Evolutionary conservation across 1,140 invertebrate species (phyloP).

Genomic region (Lepidurus apus): DNA sequence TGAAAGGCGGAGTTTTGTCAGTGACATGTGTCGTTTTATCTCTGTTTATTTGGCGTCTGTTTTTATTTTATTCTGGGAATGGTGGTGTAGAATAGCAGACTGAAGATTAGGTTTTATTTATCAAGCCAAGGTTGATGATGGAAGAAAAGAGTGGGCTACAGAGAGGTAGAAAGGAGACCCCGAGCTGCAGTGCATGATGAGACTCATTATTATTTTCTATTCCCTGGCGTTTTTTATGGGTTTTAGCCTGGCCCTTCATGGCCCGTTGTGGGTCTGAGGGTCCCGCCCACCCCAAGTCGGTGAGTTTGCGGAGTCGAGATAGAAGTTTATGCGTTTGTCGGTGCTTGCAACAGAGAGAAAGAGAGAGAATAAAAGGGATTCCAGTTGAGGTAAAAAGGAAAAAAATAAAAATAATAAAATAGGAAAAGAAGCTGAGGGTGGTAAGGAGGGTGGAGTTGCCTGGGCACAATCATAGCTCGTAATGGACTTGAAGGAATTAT

Average conservation of each 20-base stretch:
- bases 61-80: too few species aligned
- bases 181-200: background rate
- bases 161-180: background rate
- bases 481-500: conserved; percentile 19
- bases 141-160: conserved; percentile 15
- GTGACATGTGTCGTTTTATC: too few species aligned
- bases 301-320: conserved; percentile 2
- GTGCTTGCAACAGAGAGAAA: background rate
- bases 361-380: conserved; percentile 1
- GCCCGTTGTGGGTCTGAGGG: background rate
- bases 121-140: background rate
- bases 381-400: background rate
- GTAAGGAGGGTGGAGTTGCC: background rate
- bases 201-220: conserved; percentile 22
- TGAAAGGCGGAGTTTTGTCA: too few species aligned
- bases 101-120: background rate
- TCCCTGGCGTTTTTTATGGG: conserved; percentile 17
- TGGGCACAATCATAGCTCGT: conserved; percentile 4
- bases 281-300: conserved; percentile 11
- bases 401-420: too few species aligned
- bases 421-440: background rate
- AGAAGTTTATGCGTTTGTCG: conserved; percentile 20
- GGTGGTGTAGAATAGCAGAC: too few species aligned
- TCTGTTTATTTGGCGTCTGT: too few species aligned
- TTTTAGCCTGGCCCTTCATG: background rate